Conservation (phyloP, 2,113 vertebrate species). For the Athene noctua region DNA sequence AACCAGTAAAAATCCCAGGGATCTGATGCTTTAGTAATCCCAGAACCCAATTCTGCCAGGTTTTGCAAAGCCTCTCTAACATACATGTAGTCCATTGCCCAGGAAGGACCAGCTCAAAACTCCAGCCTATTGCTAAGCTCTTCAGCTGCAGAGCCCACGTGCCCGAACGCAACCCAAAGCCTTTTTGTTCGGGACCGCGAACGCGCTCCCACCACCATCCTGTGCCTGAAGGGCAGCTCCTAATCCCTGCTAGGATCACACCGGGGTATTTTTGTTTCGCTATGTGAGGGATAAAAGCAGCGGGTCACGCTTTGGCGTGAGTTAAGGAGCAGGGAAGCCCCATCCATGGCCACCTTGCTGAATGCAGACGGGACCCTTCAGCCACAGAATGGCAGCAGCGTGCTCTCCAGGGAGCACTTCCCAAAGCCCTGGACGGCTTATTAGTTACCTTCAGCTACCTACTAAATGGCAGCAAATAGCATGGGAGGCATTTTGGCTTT, state of each 20-base stretch:
- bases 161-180: neutral
- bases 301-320: rapidly evolving
- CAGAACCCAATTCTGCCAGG: neutral
- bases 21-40: too few species aligned
- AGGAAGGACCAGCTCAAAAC: neutral
- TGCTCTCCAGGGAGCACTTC: neutral
- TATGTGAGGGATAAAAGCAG: rapidly evolving
- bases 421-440: neutral
- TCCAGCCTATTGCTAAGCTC: neutral
- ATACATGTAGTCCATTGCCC: rapidly evolving
- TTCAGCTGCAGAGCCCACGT: rapidly evolving
- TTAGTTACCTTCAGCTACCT: neutral
- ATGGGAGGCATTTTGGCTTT: neutral
- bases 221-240: neutral
- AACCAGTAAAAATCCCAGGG: neutral
- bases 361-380: rapidly evolving
- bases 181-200: neutral
- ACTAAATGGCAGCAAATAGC: neutral
- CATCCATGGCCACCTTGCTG: neutral
- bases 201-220: rapidly evolving
- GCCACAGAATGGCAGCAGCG: neutral
- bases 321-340: neutral
- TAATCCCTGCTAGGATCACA: neutral
- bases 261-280: rapidly evolving
- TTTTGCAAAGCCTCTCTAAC: neutral